A percentile compares a stretch with the other conserved stretches of the same genome.
Evolutionary conservation across 2,113 vertebrate genomes (phyloP).

Genomic region (Vombatus ursinus): DNA sequence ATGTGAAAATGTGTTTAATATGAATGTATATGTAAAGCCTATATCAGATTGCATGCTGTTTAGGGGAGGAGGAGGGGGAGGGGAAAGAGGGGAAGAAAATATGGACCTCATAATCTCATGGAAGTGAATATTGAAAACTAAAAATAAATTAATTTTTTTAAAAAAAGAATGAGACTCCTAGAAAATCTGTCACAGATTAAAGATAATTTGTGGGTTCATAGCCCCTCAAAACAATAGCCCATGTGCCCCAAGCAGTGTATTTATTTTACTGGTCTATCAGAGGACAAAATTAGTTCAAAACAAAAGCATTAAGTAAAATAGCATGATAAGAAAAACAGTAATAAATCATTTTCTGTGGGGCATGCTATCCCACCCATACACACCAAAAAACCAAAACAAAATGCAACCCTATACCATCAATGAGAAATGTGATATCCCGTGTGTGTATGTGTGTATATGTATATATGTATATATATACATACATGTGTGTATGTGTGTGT

Average conservation of each 20-base stretch:
- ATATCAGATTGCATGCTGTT: too few species aligned
- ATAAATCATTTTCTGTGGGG: background rate
- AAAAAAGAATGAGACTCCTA: too few species aligned
- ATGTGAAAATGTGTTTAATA: too few species aligned
- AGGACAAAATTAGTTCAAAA: background rate
- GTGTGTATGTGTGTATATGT: too few species aligned
- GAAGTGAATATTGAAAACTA: too few species aligned
- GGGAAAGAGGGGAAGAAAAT: too few species aligned
- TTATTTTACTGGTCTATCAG: background rate
- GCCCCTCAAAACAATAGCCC: background rate
- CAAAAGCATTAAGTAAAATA: background rate
- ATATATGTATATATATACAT: too few species aligned
- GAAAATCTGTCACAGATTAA: background rate
- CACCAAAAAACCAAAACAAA: background rate
- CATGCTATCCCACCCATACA: background rate
- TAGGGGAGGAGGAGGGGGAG: too few species aligned
- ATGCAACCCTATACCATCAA: background rate
- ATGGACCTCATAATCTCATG: too few species aligned
- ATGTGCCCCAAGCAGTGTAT: background rate
- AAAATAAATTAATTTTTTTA: too few species aligned
- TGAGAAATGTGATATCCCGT: background rate
- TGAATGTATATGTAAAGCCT: too few species aligned
- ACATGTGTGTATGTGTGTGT: too few species aligned
- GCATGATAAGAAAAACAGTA: background rate
- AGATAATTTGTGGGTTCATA: background rate